These are phyloP conservation scores for Callochromis pleurospilus DNA, from an alignment of 2,113 vertebrate species.

Conservation along the genomic window DNA sequence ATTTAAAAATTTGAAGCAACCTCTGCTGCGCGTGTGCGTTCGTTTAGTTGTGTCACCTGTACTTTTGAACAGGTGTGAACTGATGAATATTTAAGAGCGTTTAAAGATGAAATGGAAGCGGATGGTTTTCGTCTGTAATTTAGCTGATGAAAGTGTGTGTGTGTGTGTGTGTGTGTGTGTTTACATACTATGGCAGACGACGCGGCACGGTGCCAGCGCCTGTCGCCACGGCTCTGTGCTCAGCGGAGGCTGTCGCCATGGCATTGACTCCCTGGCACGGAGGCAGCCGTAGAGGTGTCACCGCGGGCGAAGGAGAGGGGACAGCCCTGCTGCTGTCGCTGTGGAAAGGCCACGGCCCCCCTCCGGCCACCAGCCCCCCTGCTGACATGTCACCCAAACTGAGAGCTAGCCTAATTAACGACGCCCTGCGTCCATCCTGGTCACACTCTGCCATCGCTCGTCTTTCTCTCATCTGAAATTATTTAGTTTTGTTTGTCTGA, in stretches of 20 bases:
- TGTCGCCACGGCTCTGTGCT: slow-evolving; percentile 51
- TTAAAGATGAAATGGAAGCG: slow-evolving; percentile 54
- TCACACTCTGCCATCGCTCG: not conserved
- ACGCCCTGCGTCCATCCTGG: slow-evolving; percentile 12
- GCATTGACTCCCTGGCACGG: slow-evolving; percentile 42
- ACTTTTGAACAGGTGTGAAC: not conserved
- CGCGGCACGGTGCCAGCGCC: slow-evolving; percentile 43
- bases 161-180: not conserved
- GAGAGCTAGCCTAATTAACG: slow-evolving; percentile 45
- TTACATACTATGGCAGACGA: slow-evolving; percentile 15
- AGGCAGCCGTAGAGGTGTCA: slow-evolving; percentile 53
- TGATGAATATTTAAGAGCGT: slow-evolving; percentile 66
- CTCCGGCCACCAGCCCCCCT: slow-evolving; percentile 20
- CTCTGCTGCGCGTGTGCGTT: not conserved
- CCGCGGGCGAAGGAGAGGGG: slow-evolving; percentile 34
- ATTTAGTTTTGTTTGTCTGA: not conserved
- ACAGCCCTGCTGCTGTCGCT: slow-evolving; percentile 33
- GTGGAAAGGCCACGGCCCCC: slow-evolving; percentile 62
- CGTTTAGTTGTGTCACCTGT: not conserved
- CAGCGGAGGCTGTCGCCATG: slow-evolving; percentile 58
- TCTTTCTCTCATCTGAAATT: not conserved
- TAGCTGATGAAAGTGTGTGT: slow-evolving; percentile 14
- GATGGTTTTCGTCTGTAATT: slow-evolving; percentile 29
- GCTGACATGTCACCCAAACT: slow-evolving; percentile 39
- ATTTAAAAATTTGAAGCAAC: not conserved